Evolutionary conservation across 2,797 vertebrate genomes (phyloP), one percentile per base, ranked within the genome.

Genomic region (Myoxocephalus aenaeus): DNA sequence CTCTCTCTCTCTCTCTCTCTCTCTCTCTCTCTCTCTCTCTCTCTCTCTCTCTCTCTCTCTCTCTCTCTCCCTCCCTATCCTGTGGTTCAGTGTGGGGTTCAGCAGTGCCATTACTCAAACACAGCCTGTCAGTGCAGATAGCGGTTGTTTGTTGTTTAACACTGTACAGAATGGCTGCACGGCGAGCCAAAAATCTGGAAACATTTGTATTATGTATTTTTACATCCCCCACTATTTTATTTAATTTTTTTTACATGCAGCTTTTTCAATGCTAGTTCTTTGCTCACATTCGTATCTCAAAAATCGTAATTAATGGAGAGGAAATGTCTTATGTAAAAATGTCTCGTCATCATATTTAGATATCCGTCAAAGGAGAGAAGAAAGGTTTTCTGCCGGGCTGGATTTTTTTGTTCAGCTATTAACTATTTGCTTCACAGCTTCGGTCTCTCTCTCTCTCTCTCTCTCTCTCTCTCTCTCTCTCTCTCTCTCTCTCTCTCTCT

Each of bases 21-120:
- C 14, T 56, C 50, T 12, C 17, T 59, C 56, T 70, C 66, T 42
- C 61, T 38, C 61, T 27, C 42, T 38, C 44, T 65, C 61, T 70
- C 66, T 51, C 72, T 53, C 58, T 34, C 46, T 70, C 61, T 36
- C 42, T 65, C 62, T 66, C 67, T 44, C 72, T 38, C 48, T 10
- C 10, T 2, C 17, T 59, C 44, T 3, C 44, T 4, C 65, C 40
- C 48, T 25, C 48, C 68, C 70, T 63, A 34, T 76, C 64, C 78
- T 82, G 77, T 85, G 80, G 82, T 89, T 86, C 77, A 82, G 67
- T 66, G 81, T 86, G 73, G 81, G 81, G 89, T 87, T 90, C 85
- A 83, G 82, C 75, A 27, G 80, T 86, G 80, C 75, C 86, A 86
- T 92, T 90, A 86, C 82, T 92, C 89, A 90, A 91, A 89, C 88